phyloP scores from a whole-genome alignment of 2,113 vertebrate genomes.

The Pseudorhombus dupliciocellatus region DNA sequence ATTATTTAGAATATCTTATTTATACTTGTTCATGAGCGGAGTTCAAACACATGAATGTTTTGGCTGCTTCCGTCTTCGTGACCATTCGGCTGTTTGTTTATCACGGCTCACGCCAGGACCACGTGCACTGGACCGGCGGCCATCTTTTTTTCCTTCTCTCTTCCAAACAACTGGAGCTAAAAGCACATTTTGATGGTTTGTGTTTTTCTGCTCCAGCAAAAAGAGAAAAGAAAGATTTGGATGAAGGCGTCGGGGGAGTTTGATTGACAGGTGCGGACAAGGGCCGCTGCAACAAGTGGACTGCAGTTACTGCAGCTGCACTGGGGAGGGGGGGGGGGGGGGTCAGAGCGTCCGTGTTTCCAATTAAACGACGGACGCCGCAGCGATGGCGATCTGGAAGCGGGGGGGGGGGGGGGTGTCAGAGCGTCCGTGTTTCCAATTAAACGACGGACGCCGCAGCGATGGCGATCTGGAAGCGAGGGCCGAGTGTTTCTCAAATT shows the following conservation, averaged over 20 bases:
- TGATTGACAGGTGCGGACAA: slow-evolving; percentile 81
- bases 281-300: slow-evolving; percentile 78
- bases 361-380: slow-evolving; percentile 35
- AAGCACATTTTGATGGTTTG: slow-evolving; percentile 61
- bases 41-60: slow-evolving; percentile 21
- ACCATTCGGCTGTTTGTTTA: slow-evolving; percentile 50
- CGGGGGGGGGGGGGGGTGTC: slow-evolving; percentile 7
- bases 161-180: slow-evolving; percentile 55
- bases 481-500: slow-evolving; percentile 42
- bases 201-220: slow-evolving; percentile 34
- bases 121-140: slow-evolving; percentile 27
- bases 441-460: slow-evolving; percentile 37
- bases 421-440: slow-evolving; percentile 25
- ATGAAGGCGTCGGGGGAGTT: no score
- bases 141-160: slow-evolving; percentile 30
- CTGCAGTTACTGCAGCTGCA: slow-evolving; percentile 75
- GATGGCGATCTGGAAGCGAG: slow-evolving; percentile 55
- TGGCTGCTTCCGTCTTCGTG: slow-evolving; percentile 6
- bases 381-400: slow-evolving; percentile 50
- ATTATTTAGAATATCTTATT: slow-evolving; percentile 20
- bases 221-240: slow-evolving; percentile 30
- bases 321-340: neutral
- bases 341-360: slow-evolving; percentile 18
- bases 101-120: slow-evolving; percentile 33
- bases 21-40: neutral